Base-by-base conservation (phyloP, 2,888 invertebrate genomes). In the Torymus aiolomorphi region DNA sequence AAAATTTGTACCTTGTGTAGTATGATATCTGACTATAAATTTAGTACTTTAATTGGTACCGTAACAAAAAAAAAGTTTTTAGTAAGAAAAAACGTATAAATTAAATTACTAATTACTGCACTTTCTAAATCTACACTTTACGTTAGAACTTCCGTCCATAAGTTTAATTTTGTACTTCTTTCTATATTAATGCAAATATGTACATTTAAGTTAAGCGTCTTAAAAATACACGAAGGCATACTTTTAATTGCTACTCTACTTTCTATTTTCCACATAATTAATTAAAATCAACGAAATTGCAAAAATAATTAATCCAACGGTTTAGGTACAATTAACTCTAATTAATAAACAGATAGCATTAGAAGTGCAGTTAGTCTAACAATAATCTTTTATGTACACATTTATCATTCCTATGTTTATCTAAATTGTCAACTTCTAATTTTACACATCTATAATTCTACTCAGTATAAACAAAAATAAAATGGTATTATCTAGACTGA, bases 361-460 rank as follows among this genome's bases (percentile, higher is more conserved):
- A 72, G 18, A 72, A 72, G 78, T 81, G 80, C 76, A 81, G 76
- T 78, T 81, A 81, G 78, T 72, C 67, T 51, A 57, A 71, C 61
- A 70, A 70, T 75, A 71, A 69, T 59, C 18, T 42, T 78, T 49
- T 70, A 42, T 61, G 69, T 74, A 74, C 65, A 78, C 70, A 62
- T 78, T 66, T 61, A 8, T 75, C 57, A 80, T 65, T 80, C 56
- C 31, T 75, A 66, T n/a, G 16, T 54, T 72, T 52, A 10, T 74
- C 69, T 74, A 80, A 70, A 57, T 76, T 69, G 65, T 76, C 52
- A 76, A 69, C 51, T 3, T 70, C 67, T 76, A 80, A 62, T 10
- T 57, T 62, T 80, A 67, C 72, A 76, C 72, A 80, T 69, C 63
- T 80, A 77, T 59, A 65, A 57, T 52, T 71, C 80, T 80, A 80